Conservation (phyloP, 2,888 invertebrate genomes). For the Perithous albicinctus region DNA sequence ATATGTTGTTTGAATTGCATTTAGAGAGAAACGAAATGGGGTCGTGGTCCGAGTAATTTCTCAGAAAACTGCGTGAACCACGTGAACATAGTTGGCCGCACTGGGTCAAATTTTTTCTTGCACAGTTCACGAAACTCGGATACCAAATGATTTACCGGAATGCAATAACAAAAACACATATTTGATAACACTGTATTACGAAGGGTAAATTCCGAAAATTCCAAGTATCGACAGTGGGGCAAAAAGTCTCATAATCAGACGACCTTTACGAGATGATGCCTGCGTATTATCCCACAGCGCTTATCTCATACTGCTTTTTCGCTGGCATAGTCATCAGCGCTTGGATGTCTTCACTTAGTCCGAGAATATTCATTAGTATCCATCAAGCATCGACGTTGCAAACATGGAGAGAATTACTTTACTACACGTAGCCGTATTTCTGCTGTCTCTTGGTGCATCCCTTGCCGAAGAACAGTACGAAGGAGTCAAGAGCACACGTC, state of each 20-base stretch:
- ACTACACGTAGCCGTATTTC: slow-evolving; percentile 53
- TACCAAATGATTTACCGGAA: slow-evolving; percentile 81
- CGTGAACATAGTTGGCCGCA: neutral
- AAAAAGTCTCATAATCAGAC: slow-evolving; percentile 57
- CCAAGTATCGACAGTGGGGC: slow-evolving; percentile 39
- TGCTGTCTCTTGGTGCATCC: slow-evolving; percentile 68
- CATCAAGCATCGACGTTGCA: slow-evolving; percentile 68
- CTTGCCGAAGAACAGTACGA: slow-evolving; percentile 68
- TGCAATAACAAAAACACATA: slow-evolving; percentile 31
- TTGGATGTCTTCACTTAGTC: slow-evolving; percentile 11
- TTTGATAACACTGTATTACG: slow-evolving; percentile 17
- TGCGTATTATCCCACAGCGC: slow-evolving; percentile 11
- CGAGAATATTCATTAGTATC: slow-evolving; percentile 72
- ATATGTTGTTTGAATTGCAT: neutral
- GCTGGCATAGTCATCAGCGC: neutral
- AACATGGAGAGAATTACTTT: slow-evolving; percentile 75
- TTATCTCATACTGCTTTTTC: slow-evolving; percentile 42
- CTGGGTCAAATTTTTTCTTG: neutral
- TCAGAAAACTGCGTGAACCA: slow-evolving; percentile 12
- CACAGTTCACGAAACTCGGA: slow-evolving; percentile 50
- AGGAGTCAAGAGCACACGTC: slow-evolving; percentile 75
- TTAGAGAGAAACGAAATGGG: slow-evolving; percentile 1
- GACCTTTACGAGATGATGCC: slow-evolving; percentile 57
- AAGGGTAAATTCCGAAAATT: neutral
- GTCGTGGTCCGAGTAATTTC: slow-evolving; percentile 35